These are phyloP conservation scores for Loriculus beryllinus DNA, from an alignment of 2,797 vertebrate species.

Conservation along the genomic window DNA sequence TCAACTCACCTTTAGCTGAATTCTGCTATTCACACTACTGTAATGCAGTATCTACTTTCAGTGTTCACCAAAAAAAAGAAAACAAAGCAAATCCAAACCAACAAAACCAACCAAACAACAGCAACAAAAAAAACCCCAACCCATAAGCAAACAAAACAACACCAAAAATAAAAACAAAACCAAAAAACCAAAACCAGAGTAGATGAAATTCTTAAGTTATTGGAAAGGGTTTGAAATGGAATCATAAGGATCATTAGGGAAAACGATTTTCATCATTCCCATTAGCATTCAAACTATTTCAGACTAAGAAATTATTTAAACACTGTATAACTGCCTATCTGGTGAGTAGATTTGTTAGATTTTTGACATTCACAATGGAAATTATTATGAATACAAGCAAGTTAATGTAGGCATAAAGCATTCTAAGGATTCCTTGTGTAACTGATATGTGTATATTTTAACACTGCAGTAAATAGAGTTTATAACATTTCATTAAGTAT, in stretches of 20 bases:
- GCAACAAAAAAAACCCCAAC: no score
- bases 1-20: background rate
- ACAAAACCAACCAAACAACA: background rate
- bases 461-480: background rate
- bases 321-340: background rate
- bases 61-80: background rate
- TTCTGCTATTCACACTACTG: background rate
- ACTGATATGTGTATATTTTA: background rate
- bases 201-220: background rate
- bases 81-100: background rate
- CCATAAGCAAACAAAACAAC: no score
- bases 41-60: background rate
- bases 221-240: background rate
- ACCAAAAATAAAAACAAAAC: no score
- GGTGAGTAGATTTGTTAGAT: background rate
- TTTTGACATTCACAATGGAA: background rate
- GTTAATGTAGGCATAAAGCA: background rate
- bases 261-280: background rate
- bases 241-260: background rate
- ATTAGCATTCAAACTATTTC: background rate
- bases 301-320: background rate
- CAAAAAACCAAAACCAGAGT: no score
- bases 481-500: background rate
- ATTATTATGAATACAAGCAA: background rate
- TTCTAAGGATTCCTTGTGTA: background rate